These are phyloP conservation scores for Rachycentron canadum DNA, from an alignment of 2,797 vertebrate species.

Conservation along the genomic window DNA sequence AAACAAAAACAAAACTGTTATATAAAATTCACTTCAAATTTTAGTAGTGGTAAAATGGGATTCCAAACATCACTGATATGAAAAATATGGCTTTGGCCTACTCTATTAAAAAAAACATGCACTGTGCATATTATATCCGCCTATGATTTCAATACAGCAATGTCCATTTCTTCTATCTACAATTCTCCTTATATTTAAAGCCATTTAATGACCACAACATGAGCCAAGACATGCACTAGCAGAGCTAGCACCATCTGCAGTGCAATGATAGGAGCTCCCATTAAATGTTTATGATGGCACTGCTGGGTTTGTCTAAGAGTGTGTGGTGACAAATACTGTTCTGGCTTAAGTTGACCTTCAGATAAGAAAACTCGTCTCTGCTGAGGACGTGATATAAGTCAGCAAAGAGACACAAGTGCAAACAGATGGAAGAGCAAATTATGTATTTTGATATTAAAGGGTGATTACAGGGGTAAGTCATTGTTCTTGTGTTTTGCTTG, in stretches of 20 bases:
- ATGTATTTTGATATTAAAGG: slow-evolving; percentile 35
- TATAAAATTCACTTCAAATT: slow-evolving; percentile 12
- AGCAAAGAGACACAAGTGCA: slow-evolving; percentile 24
- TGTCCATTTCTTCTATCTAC: slow-evolving; percentile 49
- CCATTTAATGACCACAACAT: slow-evolving; percentile 72
- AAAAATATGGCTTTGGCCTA: slow-evolving; percentile 3
- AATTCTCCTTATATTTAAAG: slow-evolving; percentile 61
- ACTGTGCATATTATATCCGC: slow-evolving; percentile 17
- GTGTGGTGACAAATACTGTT: slow-evolving; percentile 69
- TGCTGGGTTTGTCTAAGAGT: slow-evolving; percentile 68
- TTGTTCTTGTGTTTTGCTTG: slow-evolving; percentile 26
- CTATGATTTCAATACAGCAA: slow-evolving; percentile 37
- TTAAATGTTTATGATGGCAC: slow-evolving; percentile 79
- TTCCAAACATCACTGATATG: slow-evolving; percentile 2
- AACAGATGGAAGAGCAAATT: slow-evolving; percentile 35
- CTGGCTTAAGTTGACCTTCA: slow-evolving; percentile 79
- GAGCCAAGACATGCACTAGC: slow-evolving; percentile 51
- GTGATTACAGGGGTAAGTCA: slow-evolving; percentile 25
- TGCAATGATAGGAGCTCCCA: slow-evolving; percentile 79
- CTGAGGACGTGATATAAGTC: slow-evolving; percentile 44
- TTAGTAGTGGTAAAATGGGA: background rate
- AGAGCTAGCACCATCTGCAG: slow-evolving; percentile 77
- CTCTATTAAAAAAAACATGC: slow-evolving; percentile 1
- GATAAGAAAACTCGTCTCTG: slow-evolving; percentile 69
- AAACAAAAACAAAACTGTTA: background rate